Evolutionary conservation across 2,113 vertebrate species (phyloP).

Genomic region (Calyptomena viridis): DNA sequence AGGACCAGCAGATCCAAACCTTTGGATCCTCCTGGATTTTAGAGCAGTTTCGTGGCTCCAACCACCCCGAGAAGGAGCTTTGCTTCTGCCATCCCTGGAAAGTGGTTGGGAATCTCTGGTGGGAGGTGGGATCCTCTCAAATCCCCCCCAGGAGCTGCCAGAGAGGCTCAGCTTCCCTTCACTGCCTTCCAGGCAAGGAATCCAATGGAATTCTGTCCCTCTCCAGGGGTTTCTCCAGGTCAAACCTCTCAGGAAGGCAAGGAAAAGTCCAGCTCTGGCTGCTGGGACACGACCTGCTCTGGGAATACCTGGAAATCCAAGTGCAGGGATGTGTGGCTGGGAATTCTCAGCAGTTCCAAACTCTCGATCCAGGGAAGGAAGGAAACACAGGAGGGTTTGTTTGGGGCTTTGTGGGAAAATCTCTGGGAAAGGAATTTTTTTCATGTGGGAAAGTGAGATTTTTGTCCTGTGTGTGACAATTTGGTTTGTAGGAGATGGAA

Average conservation of each 20-base stretch:
- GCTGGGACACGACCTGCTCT: not conserved
- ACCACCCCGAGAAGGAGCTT: not conserved
- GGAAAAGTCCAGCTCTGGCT: not conserved
- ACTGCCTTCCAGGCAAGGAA: not conserved
- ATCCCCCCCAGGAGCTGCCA: not conserved
- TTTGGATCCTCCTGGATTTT: not conserved
- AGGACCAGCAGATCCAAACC: not conserved
- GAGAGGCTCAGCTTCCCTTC: not conserved
- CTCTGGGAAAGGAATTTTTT: not conserved
- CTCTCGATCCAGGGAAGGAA: not conserved
- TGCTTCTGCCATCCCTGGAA: not conserved
- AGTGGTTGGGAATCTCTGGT: not conserved
- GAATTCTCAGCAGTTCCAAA: not conserved
- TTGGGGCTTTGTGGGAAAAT: not conserved
- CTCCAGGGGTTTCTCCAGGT: not conserved
- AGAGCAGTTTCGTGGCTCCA: not conserved
- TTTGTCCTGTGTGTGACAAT: too few relatives aligned
- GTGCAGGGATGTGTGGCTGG: not conserved
- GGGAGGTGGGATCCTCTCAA: slow-evolving; percentile 18
- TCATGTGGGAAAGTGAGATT: not conserved
- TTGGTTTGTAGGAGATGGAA: too few relatives aligned
- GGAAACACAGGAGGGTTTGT: slow-evolving; percentile 8
- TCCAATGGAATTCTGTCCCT: slow-evolving; percentile 13
- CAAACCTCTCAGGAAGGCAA: not conserved
- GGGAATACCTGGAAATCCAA: slow-evolving; percentile 14